A percentile compares a stretch with the other conserved stretches of the same genome.
These are phyloP conservation scores for Liodrosophila aerea DNA, from an alignment of 2,888 invertebrate species.

Conservation along the genomic window DNA sequence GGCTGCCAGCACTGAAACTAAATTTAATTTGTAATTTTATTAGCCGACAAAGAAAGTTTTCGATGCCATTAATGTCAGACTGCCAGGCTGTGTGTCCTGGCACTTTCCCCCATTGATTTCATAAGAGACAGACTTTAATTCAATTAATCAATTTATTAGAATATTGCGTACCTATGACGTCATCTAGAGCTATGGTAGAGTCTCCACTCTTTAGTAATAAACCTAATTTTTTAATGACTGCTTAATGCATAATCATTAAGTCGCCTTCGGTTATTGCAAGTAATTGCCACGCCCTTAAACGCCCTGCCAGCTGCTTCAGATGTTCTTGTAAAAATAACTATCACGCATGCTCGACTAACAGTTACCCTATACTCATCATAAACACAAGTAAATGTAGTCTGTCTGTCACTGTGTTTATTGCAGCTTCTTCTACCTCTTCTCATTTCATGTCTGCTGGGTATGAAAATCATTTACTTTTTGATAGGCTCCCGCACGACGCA, in stretches of 20 bases:
- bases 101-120: conserved; percentile 31
- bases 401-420: no score
- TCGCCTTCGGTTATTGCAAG: conserved; percentile 26
- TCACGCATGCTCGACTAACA: no score
- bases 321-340: no score
- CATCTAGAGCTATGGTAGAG: conserved; percentile 57
- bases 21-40: conserved; percentile 71
- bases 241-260: conserved; percentile 71
- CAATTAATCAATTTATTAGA: conserved; percentile 74
- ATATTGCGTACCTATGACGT: conserved; percentile 43
- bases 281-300: not conserved
- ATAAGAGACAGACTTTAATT: conserved; percentile 42
- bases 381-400: no score
- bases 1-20: conserved; percentile 37
- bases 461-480: conserved; percentile 58
- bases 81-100: conserved; percentile 3
- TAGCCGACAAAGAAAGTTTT: conserved; percentile 46
- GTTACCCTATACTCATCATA: no score
- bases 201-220: conserved; percentile 26
- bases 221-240: conserved; percentile 70
- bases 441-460: conserved; percentile 32
- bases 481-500: conserved; percentile 53
- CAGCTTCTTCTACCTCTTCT: no score
- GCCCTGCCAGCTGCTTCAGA: no score
- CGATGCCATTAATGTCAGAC: conserved; percentile 40